Percentiles rank a stretch among this genome's conserved stretches.
These are phyloP conservation scores for Heliocidaris tuberculata DNA, from an alignment of 35 echinoderm and acorn worm genomes.

Conservation along the genomic window DNA sequence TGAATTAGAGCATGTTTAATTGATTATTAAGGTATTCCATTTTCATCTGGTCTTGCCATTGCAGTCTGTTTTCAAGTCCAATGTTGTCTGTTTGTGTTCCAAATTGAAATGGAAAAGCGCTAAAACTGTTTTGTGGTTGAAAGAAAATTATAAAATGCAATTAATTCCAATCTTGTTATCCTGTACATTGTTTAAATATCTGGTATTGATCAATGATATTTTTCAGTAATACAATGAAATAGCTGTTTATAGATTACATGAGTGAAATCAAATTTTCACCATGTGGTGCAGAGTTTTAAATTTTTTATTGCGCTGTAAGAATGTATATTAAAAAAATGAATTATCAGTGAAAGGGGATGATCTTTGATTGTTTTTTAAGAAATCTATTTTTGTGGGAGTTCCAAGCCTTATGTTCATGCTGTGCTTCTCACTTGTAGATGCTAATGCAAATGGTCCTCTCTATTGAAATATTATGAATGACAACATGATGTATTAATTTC, in stretches of 20 bases:
- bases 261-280: background rate
- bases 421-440: background rate
- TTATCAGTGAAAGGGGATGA: background rate
- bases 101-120: background rate
- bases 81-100: background rate
- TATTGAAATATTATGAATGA: background rate
- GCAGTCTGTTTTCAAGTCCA: constrained; percentile 9
- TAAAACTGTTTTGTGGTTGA: background rate
- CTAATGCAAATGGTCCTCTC: background rate
- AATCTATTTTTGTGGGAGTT: constrained; percentile 11
- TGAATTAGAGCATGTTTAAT: background rate
- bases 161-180: background rate
- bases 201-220: background rate
- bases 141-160: background rate
- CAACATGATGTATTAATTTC: background rate
- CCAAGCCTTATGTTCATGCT: background rate
- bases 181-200: background rate
- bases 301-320: constrained; percentile 4
- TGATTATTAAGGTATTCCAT: background rate
- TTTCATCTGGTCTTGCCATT: constrained; percentile 16
- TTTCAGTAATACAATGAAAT: background rate
- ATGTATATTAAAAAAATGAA: background rate
- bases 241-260: background rate
- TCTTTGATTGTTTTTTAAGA: background rate
- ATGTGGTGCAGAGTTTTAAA: background rate